phyloP scores from a whole-genome alignment of 2,113 vertebrate genomes.

The Triplophysa siluroides region DNA sequence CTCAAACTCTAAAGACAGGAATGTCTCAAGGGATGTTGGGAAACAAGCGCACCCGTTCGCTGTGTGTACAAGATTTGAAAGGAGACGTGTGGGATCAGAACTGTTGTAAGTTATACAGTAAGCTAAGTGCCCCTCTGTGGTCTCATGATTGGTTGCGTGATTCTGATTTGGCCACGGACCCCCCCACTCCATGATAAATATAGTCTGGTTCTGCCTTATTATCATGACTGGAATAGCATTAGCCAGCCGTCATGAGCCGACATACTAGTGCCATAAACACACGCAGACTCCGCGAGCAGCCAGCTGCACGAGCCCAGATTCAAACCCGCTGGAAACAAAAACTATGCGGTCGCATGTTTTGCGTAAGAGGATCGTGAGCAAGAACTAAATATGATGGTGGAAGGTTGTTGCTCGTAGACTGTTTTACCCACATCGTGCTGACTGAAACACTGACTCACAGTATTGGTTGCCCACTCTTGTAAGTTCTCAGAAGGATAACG shows the following conservation, averaged over 20 bases:
- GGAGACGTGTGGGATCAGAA: slow-evolving; percentile 20
- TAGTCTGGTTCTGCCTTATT: slow-evolving; percentile 72
- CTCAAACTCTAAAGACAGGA: slow-evolving; percentile 44
- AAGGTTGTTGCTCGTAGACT: slow-evolving; percentile 51
- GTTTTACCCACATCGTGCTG: slow-evolving; percentile 61
- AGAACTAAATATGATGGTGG: slow-evolving; percentile 49
- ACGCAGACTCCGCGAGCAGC: slow-evolving; percentile 67
- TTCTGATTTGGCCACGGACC: slow-evolving; percentile 65
- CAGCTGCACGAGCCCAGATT: slow-evolving; percentile 60
- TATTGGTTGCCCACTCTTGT: slow-evolving; percentile 64
- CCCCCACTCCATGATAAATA: slow-evolving; percentile 70
- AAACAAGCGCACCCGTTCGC: slow-evolving; percentile 40
- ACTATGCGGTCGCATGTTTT: slow-evolving; percentile 48
- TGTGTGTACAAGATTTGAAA: slow-evolving; percentile 57
- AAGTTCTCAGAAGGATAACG: slow-evolving; percentile 40
- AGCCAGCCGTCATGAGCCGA: slow-evolving; percentile 67
- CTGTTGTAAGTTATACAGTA: slow-evolving; percentile 1
- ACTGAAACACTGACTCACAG: slow-evolving; percentile 65
- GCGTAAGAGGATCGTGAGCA: slow-evolving; percentile 58
- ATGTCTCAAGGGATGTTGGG: slow-evolving; percentile 29
- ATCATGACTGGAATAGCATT: slow-evolving; percentile 73
- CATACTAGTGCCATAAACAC: slow-evolving; percentile 75
- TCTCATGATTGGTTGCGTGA: slow-evolving; percentile 19
- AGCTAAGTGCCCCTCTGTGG: slow-evolving; percentile 17
- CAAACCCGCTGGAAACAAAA: slow-evolving; percentile 54